Evolutionary conservation across 2,888 invertebrate species (phyloP), one percentile per base, ranked within the genome.

Genomic region (Mylabris sibirica): DNA sequence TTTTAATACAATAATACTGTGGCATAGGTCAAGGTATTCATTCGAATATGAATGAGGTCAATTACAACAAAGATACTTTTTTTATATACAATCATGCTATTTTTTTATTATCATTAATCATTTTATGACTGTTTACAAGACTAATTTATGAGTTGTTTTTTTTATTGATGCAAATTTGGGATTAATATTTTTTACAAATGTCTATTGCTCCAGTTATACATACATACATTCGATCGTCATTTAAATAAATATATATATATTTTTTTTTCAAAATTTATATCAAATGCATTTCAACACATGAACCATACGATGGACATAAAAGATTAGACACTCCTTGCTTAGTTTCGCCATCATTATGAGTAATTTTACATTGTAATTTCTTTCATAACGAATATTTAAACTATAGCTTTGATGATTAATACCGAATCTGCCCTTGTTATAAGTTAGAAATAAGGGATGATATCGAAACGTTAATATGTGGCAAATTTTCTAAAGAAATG

Each of bases 251-350:
- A 30, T 30, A 30, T n/a, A n/a, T n/a, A n/a, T n/a, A 30, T 30
- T 30, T 30, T 30, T 30, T 30, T 30, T 30, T 30, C 8, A 44
- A 44, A 44, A 44, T 44, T 44, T 14, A 41, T 44, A 44, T 44
- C 44, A 44, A 44, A 2, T 17, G 17, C 44, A n/a, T 44, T 44
- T 17, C 17, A 44, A 44, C 11, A 41, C n/a, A n/a, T 41, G 17
- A 3, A 44, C 44, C 44, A 17, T 44, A 44, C 44, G 44, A 44
- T 44, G 44, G 44, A 44, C 44, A 44, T n/a, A 44, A 44, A n/a
- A 44, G 44, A 44, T 44, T 44, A 44, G 44, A 17, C 44, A 44
- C 44, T 44, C 44, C 44, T 44, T 44, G n/a, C 44, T n/a, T 17
- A 44, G 44, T 44, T 44, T 44, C 44, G 44, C 44, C 44, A 44